Base-by-base conservation (phyloP, 2,888 invertebrate genomes). In the Drosophila barbarae region DNA sequence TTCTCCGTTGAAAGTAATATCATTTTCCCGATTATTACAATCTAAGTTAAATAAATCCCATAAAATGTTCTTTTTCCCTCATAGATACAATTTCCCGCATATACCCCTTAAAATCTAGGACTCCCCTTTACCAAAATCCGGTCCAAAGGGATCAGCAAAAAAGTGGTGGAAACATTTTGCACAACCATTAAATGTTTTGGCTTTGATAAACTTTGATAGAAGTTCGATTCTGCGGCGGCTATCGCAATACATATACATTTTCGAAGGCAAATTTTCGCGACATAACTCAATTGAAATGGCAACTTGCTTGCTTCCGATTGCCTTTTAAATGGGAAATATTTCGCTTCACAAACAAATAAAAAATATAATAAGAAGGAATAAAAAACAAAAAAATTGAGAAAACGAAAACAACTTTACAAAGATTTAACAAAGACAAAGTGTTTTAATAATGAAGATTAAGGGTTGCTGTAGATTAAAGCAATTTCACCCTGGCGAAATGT, bases 181-280 rank as follows among this genome's bases (percentile, higher is more conserved):
- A 49, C 30, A 44, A n/a, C 65, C 65, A 64, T 66, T 66, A 50
- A 66, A 64, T 61, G 61, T 59, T 50, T 61, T 46, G 41, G 61
- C 49, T 61, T 61, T 64, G 66, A 64, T 55, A 66, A 64, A 66
- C 65, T 66, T 56, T 65, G 51, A 65, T 65, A 54, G 36, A 49
- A 63, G 41, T 49, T 63, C 47, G 26, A 63, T 65, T 42, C 47
- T 23, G 36, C 23, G 46, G 32, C 13, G 18, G 21, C 32, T 44
- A 21, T 32, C 28, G 23, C 21, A 23, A 7, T 28, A 30, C 8
- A 32, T 28, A 36, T 28, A 36, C 21, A 13, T 30, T 52, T 34
- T 28, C 15, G 35, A 46, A 57, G 57, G 44, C 51, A 59, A 44
- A 59, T 63, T 60, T 39, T 28, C 46, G 38, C 51, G 34, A 60